Percentiles rank a stretch among this genome's conserved stretches.
These are phyloP conservation scores for Anoplophora glabripennis DNA, from an alignment of 1,140 invertebrate species.

Conservation along the genomic window DNA sequence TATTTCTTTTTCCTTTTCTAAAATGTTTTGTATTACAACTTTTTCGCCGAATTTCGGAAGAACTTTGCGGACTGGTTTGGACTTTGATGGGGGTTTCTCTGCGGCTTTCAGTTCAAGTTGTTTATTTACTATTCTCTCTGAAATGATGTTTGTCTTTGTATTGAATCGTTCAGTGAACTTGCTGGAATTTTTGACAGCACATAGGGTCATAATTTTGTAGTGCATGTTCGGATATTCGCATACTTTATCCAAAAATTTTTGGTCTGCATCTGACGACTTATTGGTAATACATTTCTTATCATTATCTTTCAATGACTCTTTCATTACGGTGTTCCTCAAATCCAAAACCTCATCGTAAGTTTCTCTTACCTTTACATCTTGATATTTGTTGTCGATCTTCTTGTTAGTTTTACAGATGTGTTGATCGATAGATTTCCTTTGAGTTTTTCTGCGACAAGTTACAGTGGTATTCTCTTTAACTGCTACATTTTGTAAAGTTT, in stretches of 20 bases:
- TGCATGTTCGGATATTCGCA: neutral
- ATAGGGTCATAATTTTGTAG: neutral
- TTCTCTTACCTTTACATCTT: neutral
- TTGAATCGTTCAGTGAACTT: neutral
- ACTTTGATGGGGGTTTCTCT: neutral
- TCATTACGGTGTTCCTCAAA: neutral
- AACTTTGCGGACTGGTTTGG: neutral
- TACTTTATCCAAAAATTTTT: too few relatives aligned
- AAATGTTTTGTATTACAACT: neutral
- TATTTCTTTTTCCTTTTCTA: neutral
- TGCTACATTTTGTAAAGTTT: too few relatives aligned
- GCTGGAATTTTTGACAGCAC: neutral
- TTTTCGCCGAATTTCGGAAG: neutral
- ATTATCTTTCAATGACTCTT: neutral
- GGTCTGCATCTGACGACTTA: neutral
- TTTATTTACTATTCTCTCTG: constrained; percentile 5
- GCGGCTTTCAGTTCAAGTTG: neutral
- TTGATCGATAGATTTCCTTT: too few relatives aligned
- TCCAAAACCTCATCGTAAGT: neutral
- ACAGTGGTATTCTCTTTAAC: too few relatives aligned
- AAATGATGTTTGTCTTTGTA: neutral
- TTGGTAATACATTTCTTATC: neutral
- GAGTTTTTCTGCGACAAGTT: too few relatives aligned
- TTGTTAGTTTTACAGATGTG: too few relatives aligned
- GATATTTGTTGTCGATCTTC: too few relatives aligned